Evolutionary conservation across 2,797 vertebrate genomes (phyloP), one percentile per base, ranked within the genome.

Genomic region (Lepus townsendii): DNA sequence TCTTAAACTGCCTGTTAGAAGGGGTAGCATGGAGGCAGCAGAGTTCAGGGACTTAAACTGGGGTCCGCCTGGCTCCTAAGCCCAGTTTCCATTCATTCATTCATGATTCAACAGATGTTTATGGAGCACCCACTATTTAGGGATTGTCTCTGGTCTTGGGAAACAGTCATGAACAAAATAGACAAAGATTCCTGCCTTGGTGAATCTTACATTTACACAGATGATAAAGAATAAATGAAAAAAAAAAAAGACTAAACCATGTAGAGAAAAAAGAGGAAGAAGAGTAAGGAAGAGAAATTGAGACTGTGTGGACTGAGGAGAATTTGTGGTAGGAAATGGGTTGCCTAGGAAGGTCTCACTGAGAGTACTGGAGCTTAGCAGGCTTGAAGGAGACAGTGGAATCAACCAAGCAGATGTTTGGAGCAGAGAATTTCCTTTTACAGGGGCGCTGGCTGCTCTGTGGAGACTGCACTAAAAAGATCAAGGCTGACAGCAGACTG

Each of bases 291-390:
- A 84, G 68, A 13, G 42, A 63, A 38, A 50, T 4, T 4, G n/a
- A 90, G 66, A 14, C 11, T 0, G 9, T 20, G 8, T 47, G 60
- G 14, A 1, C n/a, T 2, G 7, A n/a, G 38, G 50, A 4, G 3
- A 20, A 11, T 54, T 26, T 2, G 11, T 10, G 17, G 57, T 1
- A 50, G 26, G 16, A 90, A 75, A 7, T 14, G n/a, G 12, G 8
- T 26, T 0, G 0, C 8, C 1, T 19, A 8, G 11, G 20, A 4
- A 32, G 83, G 22, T 26, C 30, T 80, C 17, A 0, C 0, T 0
- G 62, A 76, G 72, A 65, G 63, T 10, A 14, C 0, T 11, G n/a
- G 35, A 5, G 50, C 22, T 14, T 20, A 63, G 19, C 30, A 50
- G n/a, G 13, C 2, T 12, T 22, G 27, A 35, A 66, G 30, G 38